Evolutionary conservation across 2,113 vertebrate species (phyloP), one percentile per base, ranked within the genome.

Genomic region (Meles meles): DNA sequence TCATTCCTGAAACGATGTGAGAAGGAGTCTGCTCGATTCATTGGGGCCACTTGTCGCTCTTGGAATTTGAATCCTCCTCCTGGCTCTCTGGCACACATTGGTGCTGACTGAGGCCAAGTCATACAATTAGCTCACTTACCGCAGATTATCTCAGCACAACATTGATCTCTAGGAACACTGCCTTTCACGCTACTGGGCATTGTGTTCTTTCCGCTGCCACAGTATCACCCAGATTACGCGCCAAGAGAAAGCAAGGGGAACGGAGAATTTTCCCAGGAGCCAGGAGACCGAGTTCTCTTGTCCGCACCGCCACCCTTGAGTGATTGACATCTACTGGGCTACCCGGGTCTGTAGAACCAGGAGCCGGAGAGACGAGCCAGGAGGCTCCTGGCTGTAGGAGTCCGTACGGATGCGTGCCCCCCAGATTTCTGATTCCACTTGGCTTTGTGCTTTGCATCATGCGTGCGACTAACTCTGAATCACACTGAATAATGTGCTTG

Each of bases 161-260:
- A 13, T n/a, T 90, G 23, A 31, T 57, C 84, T 95, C 23, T 67
- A 80, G 76, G 80, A 72, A 65, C 88, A 52, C 52, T 10, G 76
- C 55, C 63, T 61, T 52, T 90, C 65, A 0, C 15, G 76, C 59
- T 57, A 15, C 47, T 29, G 57, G 57, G 20, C 42, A 71, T 1
- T 27, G 39, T n/a, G 61, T 74, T 90, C 37, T 90, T 80, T 44
- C 14, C 21, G 74, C 34, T 81, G 47, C 6, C 55, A 29, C 67
- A 65, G 61, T 0, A 27, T 3, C 3, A 15, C 10, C 59, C 65
- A 77, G 69, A 71, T 13, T 25, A 17, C 34, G 21, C 0, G 10
- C 42, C 49, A 5, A 6, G 63, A 84, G 83, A 82, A 90, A 77
- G 23, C 21, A 37, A 63, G 29, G 44, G 21, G 74, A 34, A 67